Evolutionary conservation across 2,113 vertebrate genomes (phyloP).

Genomic region (Mixornis gularis): DNA sequence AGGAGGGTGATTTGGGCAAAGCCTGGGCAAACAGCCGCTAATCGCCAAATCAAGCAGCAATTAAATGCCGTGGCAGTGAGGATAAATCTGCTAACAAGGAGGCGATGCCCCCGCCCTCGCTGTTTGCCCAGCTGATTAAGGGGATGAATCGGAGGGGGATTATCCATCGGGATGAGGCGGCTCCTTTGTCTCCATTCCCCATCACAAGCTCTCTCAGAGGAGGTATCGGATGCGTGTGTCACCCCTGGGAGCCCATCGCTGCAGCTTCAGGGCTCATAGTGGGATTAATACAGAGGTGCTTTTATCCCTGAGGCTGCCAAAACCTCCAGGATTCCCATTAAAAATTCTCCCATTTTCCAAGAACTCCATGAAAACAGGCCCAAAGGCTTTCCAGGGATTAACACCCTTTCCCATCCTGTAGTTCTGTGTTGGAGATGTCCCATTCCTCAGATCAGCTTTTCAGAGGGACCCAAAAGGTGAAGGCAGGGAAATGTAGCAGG

Average conservation of each 20-base stretch:
- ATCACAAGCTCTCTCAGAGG: not conserved
- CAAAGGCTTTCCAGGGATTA: not conserved
- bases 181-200: constrained; percentile 43
- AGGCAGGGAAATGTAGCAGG: accelerated
- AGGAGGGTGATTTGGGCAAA: constrained; percentile 7
- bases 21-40: constrained; percentile 71
- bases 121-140: constrained; percentile 71
- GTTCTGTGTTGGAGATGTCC: accelerated
- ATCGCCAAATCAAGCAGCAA: constrained; percentile 75
- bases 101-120: constrained; percentile 42
- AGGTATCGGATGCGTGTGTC: not conserved
- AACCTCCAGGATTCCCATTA: not conserved
- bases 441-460: not conserved
- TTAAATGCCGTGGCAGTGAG: constrained; percentile 56
- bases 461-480: not conserved
- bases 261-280: not conserved
- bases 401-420: not conserved
- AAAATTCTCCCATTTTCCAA: not conserved
- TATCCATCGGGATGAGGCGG: constrained; percentile 39
- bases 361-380: not conserved
- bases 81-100: constrained; percentile 73
- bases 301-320: not conserved
- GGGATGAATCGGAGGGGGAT: constrained; percentile 59
- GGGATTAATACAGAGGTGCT: not conserved
- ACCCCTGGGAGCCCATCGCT: not conserved